These are phyloP conservation scores for Nomada ferruginata DNA, from an alignment of 2,888 invertebrate species.

Conservation along the genomic window DNA sequence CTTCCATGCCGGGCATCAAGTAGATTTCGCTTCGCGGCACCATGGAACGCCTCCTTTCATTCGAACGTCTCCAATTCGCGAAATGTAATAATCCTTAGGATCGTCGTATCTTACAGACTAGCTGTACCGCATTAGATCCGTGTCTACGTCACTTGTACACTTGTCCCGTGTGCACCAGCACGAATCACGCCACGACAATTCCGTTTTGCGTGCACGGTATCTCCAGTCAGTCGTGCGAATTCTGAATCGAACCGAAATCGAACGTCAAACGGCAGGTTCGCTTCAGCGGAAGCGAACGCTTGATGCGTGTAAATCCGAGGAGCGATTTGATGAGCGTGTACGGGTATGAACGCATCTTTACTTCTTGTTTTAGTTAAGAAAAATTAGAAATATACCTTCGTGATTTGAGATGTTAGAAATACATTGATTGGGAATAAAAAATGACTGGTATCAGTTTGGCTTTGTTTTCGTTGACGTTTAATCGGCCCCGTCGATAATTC, in stretches of 20 bases:
- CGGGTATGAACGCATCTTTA: too few species aligned
- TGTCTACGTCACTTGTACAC: slow-evolving; percentile 14
- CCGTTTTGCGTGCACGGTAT: slow-evolving; percentile 21
- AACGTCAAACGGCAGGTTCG: background rate
- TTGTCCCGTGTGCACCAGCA: slow-evolving; percentile 12
- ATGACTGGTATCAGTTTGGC: too few species aligned
- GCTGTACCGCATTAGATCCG: slow-evolving; percentile 25
- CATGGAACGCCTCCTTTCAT: slow-evolving; percentile 44
- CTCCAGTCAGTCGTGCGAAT: background rate
- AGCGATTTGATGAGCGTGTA: too few species aligned
- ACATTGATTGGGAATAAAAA: too few species aligned
- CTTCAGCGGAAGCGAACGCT: background rate
- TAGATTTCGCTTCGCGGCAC: slow-evolving; percentile 38
- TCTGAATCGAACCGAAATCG: slow-evolving; percentile 4
- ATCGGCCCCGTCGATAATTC: too few species aligned
- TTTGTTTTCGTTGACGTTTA: too few species aligned
- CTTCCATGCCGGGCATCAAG: slow-evolving; percentile 24
- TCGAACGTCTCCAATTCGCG: slow-evolving; percentile 40
- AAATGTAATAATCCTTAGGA: slow-evolving; percentile 45
- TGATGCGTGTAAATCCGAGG: background rate
- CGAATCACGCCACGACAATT: slow-evolving; percentile 12
- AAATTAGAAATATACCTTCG: too few species aligned
- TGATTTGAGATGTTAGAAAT: too few species aligned
- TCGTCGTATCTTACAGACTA: slow-evolving; percentile 34
- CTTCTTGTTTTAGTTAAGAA: too few species aligned